A percentile compares a stretch with the other conserved stretches of the same genome.
phyloP scores from a whole-genome alignment of 1,140 invertebrate species.

The Oreohelix idahoensis region DNA sequence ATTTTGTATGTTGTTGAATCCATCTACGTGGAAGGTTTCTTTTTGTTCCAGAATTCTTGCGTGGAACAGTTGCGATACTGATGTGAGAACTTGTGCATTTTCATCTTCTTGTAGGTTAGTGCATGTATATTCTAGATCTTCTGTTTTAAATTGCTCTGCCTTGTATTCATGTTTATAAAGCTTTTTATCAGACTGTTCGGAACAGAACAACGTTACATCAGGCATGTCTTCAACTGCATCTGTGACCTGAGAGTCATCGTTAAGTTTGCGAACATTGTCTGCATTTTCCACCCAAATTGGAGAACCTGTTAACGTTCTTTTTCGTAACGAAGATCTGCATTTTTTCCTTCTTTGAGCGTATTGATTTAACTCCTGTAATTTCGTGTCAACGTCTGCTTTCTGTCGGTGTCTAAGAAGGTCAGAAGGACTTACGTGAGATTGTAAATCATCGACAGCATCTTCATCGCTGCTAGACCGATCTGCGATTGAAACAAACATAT shows the following conservation, averaged over 20 bases:
- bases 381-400: not conserved
- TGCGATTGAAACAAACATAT: not conserved
- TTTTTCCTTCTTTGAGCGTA: not conserved
- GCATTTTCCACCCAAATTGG: not conserved
- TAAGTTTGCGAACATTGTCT: not conserved
- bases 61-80: not conserved
- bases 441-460: not conserved
- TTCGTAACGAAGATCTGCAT: not conserved
- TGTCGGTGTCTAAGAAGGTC: not conserved
- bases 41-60: not conserved
- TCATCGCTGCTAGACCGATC: not conserved
- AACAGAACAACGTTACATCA: not conserved
- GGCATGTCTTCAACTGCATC: not conserved
- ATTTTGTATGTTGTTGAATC: not conserved
- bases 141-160: not conserved
- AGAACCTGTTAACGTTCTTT: not conserved
- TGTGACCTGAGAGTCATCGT: not conserved
- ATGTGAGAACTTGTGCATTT: not conserved
- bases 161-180: not conserved
- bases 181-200: not conserved
- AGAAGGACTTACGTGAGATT: not conserved
- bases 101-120: not conserved
- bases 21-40: not conserved
- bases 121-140: not conserved
- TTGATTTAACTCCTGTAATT: not conserved